Conservation (phyloP, 2,797 vertebrate species). For the Pachyuromys duprasi region DNA sequence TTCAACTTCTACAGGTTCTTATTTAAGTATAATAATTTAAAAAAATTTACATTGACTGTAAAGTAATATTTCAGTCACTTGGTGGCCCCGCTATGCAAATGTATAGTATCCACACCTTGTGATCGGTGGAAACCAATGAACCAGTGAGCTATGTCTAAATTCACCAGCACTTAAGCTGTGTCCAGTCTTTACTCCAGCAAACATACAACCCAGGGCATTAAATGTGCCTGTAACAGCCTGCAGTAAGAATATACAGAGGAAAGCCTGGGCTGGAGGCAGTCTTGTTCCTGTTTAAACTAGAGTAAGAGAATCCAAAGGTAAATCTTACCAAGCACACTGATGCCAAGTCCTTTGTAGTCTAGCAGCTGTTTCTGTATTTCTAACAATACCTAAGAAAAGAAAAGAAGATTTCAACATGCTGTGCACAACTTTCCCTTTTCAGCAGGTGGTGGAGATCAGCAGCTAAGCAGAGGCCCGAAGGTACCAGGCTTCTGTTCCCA, state of each 20-base stretch:
- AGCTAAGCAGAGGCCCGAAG: not conserved
- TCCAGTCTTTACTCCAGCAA: slow-evolving; percentile 21
- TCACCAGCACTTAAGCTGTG: not conserved
- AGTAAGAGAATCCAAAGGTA: not conserved
- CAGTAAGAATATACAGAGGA: not conserved
- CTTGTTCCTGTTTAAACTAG: slow-evolving; percentile 11
- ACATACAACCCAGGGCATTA: not conserved
- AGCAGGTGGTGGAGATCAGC: not conserved
- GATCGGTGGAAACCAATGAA: not conserved
- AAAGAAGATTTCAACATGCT: slow-evolving; percentile 30
- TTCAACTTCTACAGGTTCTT: not conserved
- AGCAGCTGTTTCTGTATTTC: slow-evolving; percentile 95
- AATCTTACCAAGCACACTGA: slow-evolving; percentile 96
- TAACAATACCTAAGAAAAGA: slow-evolving; percentile 91
- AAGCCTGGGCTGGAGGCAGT: not conserved
- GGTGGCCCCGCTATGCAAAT: not conserved
- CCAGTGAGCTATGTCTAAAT: not conserved
- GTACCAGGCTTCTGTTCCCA: not conserved
- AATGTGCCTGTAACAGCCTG: not conserved
- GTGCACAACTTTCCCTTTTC: not conserved
- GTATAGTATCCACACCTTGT: not conserved
- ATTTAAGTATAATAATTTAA: slow-evolving; percentile 1
- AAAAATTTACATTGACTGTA: slow-evolving; percentile 4
- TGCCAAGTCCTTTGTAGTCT: slow-evolving; percentile 92
- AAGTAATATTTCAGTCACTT: not conserved